Evolutionary conservation across 2,888 invertebrate species (phyloP).

Genomic region (Linyphia triangularis): DNA sequence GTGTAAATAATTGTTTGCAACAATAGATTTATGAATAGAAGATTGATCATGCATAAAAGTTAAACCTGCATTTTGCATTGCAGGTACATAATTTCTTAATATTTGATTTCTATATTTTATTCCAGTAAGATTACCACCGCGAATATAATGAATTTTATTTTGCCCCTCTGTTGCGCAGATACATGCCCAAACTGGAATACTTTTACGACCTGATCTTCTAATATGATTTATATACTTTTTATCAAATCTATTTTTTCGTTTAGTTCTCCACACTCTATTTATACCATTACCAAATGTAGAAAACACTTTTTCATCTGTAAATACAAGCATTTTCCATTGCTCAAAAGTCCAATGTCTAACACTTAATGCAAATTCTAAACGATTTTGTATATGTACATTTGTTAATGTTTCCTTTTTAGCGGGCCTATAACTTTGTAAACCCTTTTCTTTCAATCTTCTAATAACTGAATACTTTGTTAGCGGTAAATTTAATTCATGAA

Average conservation of each 20-base stretch:
- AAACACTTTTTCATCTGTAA: constrained; percentile 45
- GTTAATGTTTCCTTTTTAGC: constrained; percentile 14
- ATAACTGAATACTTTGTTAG: constrained; percentile 5
- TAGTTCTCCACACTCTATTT: constrained; percentile 18
- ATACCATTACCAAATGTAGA: constrained; percentile 15
- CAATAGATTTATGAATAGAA: neutral
- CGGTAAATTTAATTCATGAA: neutral
- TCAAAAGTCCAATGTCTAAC: constrained; percentile 5
- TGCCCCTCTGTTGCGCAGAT: neutral
- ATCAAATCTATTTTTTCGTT: constrained; percentile 1
- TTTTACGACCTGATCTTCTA: neutral
- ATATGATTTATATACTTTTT: neutral
- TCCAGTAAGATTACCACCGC: neutral
- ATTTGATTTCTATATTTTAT: neutral
- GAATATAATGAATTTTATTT: neutral
- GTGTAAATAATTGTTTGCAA: neutral
- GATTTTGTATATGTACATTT: neutral
- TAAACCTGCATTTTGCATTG: neutral
- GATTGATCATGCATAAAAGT: constrained; percentile 19
- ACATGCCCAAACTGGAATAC: constrained; percentile 33
- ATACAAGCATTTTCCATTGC: constrained; percentile 23
- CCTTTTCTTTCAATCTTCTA: constrained; percentile 27
- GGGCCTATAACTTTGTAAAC: constrained; percentile 8
- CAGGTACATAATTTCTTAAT: neutral
- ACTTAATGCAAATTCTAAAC: constrained; percentile 30